Percentiles rank a stretch among this genome's conserved stretches.
phyloP scores from a whole-genome alignment of 1,140 invertebrate species.

The Hypothenemus hampei region DNA sequence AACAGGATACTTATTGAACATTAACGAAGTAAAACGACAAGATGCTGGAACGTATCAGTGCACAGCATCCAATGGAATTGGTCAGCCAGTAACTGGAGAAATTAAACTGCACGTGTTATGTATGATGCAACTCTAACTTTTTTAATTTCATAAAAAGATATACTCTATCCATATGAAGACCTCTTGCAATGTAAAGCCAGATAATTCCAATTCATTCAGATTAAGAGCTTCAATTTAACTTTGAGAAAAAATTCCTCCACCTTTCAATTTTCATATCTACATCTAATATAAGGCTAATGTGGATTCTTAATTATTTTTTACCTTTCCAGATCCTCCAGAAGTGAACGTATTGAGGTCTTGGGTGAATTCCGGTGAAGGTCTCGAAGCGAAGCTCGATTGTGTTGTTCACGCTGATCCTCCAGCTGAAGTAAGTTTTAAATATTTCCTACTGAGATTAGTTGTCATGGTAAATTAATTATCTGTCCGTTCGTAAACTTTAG shows the following conservation, averaged over 20 bases:
- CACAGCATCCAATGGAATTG: slow-evolving; percentile 61
- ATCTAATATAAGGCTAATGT: no score
- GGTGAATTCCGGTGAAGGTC: slow-evolving; percentile 69
- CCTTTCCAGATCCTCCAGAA: slow-evolving; percentile 60
- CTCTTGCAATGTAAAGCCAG: no score
- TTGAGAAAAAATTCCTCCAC: no score
- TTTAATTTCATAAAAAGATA: no score
- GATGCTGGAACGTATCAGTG: slow-evolving; percentile 60
- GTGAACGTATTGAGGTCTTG: slow-evolving; percentile 65
- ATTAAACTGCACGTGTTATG: slow-evolving; percentile 56
- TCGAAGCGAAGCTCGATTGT: slow-evolving; percentile 66
- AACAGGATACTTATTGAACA: slow-evolving; percentile 42
- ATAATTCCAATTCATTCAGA: no score
- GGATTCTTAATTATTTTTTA: no score
- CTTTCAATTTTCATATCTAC: no score
- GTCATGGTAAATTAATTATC: neutral
- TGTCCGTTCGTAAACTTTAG: neutral
- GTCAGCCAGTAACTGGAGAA: slow-evolving; percentile 55
- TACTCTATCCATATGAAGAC: no score
- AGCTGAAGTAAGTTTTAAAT: slow-evolving; percentile 53
- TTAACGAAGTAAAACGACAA: slow-evolving; percentile 57
- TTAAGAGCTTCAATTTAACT: no score
- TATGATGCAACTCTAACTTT: slow-evolving; percentile 44
- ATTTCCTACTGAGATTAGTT: neutral
- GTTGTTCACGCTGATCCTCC: slow-evolving; percentile 68